Evolutionary conservation across 1,140 invertebrate genomes (phyloP), one percentile per base, ranked within the genome.

Genomic region (Penaeus indicus): DNA sequence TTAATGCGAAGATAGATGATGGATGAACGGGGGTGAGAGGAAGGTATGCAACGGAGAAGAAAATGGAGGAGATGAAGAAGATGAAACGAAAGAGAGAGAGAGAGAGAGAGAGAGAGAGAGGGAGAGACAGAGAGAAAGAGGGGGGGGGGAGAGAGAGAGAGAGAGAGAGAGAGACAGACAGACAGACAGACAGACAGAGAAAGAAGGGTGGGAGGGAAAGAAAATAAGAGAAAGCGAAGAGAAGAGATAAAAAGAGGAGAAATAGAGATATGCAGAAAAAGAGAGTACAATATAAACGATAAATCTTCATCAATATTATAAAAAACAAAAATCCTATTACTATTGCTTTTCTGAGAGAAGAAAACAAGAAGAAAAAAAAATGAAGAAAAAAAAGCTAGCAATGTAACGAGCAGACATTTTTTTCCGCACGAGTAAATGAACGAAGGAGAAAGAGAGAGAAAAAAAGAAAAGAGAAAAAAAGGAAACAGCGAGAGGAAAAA

Each of bases 31-130:
- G 69, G 3, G 3, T 47, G 82, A 47, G 62, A 82, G 47, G 18
- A n/a, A 64, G 32, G 62, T n/a, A 83, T 18, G 67, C 1, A 64
- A 67, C 21, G 62, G 47, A 32, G 61, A 61, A 62, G 25, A 25
- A 38, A 81, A 64, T 61, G 27, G 81, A 47, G 82, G 67, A 16
- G 67, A 38, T 72, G 32, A 84, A 10, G 27, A n/a, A 72, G 38
- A 72, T 63, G 72, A 63, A 22, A 19, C 38, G 63, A 69, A 27
- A 69, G 63, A 69, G 63, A 47, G 32, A 69, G 27, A 72, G 63
- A 69, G 63, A 84, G 82, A 21, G 82, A 84, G 32, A 54, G 64
- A 62, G 64, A 32, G 64, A 62, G n/a, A 81, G 13, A 72, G 21
- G 25, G 32, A 62, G 47, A 72, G 32, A 72, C 22, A 38, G 81